These are phyloP conservation scores for Drosophila recens DNA, from an alignment of 2,888 invertebrate species.

Conservation along the genomic window DNA sequence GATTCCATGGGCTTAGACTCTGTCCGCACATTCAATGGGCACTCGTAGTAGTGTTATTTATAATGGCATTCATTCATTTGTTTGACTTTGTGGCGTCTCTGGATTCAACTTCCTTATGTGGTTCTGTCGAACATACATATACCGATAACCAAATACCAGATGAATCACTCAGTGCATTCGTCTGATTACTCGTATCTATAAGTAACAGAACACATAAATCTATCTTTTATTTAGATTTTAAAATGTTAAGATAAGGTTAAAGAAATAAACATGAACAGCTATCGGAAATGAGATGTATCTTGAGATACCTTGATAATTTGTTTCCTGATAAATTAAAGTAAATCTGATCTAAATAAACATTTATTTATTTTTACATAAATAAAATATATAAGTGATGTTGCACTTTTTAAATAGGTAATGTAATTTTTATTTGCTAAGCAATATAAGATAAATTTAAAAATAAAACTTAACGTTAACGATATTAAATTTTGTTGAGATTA, in stretches of 20 bases:
- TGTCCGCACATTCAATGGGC: conserved; percentile 15
- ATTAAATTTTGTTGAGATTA: not conserved
- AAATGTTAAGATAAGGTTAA: not conserved
- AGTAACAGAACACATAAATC: not conserved
- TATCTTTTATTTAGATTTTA: not conserved
- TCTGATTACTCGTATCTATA: not conserved
- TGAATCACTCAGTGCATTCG: conserved; percentile 8
- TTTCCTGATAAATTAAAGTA: not conserved
- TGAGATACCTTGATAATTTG: not conserved
- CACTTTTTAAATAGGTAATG: too few species aligned
- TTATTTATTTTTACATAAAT: not conserved
- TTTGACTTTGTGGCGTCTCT: conserved; percentile 17
- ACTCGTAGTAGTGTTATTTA: conserved; percentile 3
- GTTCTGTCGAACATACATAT: not conserved
- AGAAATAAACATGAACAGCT: not conserved
- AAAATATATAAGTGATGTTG: too few species aligned
- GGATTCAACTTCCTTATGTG: conserved; percentile 9
- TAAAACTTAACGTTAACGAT: too few species aligned
- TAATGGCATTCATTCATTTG: conserved; percentile 29
- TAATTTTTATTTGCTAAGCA: too few species aligned
- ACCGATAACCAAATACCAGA: not conserved
- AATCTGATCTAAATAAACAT: not conserved
- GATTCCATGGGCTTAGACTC: conserved; percentile 13
- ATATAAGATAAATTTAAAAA: too few species aligned
- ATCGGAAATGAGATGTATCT: too few species aligned